Evolutionary conservation across 1,140 invertebrate genomes (phyloP), one percentile per base, ranked within the genome.

Genomic region (Cydia splendana): DNA sequence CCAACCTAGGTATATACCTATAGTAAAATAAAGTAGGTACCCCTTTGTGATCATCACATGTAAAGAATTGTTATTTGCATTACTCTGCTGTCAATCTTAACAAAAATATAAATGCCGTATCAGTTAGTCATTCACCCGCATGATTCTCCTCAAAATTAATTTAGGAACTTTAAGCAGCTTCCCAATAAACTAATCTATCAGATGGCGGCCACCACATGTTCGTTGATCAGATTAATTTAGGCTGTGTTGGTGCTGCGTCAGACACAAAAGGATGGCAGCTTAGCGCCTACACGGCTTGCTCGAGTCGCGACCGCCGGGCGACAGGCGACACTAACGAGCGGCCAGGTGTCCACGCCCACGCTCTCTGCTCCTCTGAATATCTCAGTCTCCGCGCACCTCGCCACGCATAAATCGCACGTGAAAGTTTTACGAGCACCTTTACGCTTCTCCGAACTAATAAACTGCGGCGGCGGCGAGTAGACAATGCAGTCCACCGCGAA

Each of bases 361-460:
- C 78, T 81, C 76, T 75, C 79, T 81, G 84, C 82, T 90, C 88
- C 85, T 90, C 89, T 84, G 81, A 86, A 85, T 88, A 87, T 91
- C 89, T 92, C 90, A 88, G 88, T 91, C 88, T 89, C 86, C 83
- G 79, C 83, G 83, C 84, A 85, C 84, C 82, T 87, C 80, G 79
- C 48, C 69, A 24, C 81, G 81, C 86, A 90, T 91, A 91, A 90
- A 92, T 91, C 83, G 90, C 82, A 87, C 86, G 90, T 93, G 90
- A 93, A 91, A 93, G 91, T 91, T 93, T 92, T 93, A 93, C 86
- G 90, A 93, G 82, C 87, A 87, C 86, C 87, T 88, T 87, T 85
- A 88, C 84, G 87, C 86, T 91, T 91, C 90, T 88, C 82, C 84
- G 87, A 91, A 93, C 77, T 80, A 82, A 89, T 90, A 91, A 89